Evolutionary conservation across 2,888 invertebrate species (phyloP), one percentile per base, ranked within the genome.

Genomic region (Leptogaster cylindrica): DNA sequence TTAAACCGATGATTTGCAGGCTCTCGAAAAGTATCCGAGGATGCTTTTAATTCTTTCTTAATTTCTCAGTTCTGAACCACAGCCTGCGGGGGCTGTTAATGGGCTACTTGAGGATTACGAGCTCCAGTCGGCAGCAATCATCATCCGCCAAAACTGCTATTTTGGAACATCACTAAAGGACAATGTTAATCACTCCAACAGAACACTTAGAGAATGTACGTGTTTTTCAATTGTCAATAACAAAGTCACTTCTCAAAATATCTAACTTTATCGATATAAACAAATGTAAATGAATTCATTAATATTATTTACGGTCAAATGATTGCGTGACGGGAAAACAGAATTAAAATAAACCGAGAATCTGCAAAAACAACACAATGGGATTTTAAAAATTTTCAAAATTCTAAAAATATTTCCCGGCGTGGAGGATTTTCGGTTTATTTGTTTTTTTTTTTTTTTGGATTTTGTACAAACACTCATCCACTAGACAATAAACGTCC

Each of bases 391-490:
- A n/a, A n/a, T n/a, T n/a, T n/a, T n/a, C n/a, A 61, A 61, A 8
- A 44, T 44, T 61, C 61, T 61, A 61, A 61, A 61, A 61, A 61
- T 61, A 61, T 61, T 20, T 61, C 39, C 23, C 55, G 61, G 61
- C 44, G 44, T 61, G 44, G 28, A 44, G 61, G 44, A 61, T 44
- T 61, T 61, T 61, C 41, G n/a, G n/a, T n/a, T n/a, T n/a, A n/a
- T n/a, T n/a, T n/a, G n/a, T n/a, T n/a, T n/a, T n/a, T n/a, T n/a
- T n/a, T n/a, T n/a, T n/a, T n/a, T n/a, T n/a, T n/a, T n/a, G n/a
- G n/a, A n/a, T 55, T 33, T 55, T 33, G 31, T 33, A 55, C n/a
- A 55, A 2, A n/a, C n/a, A n/a, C n/a, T n/a, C 23, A 52, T 12
- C 16, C 33, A 36, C 12, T 25, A 55, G 55, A 36, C 55, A 33